Base-by-base conservation (phyloP, 53 echinoderm and acorn worm species). In the Actinopyga echinites region DNA sequence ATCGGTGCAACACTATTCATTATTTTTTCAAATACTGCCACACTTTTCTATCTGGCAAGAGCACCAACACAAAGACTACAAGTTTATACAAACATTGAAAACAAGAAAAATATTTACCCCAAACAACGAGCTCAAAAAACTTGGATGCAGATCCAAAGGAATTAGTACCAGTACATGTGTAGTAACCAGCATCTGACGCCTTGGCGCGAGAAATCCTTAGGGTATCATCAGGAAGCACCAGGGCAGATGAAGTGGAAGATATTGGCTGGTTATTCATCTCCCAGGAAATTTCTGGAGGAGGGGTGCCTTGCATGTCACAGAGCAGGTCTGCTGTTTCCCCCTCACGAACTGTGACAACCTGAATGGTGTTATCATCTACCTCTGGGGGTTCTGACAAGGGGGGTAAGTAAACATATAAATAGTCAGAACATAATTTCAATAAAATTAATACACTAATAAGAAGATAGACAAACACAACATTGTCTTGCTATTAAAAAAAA, bases 261-360 rank as follows among this genome's bases (percentile, higher is more conserved):
- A 99, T 79, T 19, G 83, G 86, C 62, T 84, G 78, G 17, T 82
- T 75, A 56, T 65, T 62, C 78, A 89, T 83, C 56, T 88, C 90
- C 99, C 99, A 99, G 17, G 74, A 64, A 29, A 99, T 88, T 1
- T 64, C 59, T 6, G 99, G 99, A 29, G 92, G 79, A 25, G 99
- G 99, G 75, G 92, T 92, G 49, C 99, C 90, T 56, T 80, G 26
- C 30, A 96, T 90, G 49, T 91, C 96, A 57, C 96, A 96, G 17
- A 83, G 73, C 10, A 96, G 81, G 37, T 84, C 87, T 54, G 93
- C 86, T 24, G 93, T 80, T 12, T 89, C 69, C 12, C 55, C 66
- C 21, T 71, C 26, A 32, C 13, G 33, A 20, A 83, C 55, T 32
- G 30, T 52, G 69, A 83, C 12, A 20, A 83, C 24, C 13, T 52